These are phyloP conservation scores for Coelinius sp. DNA, from an alignment of 2,888 invertebrate genomes.

Conservation along the genomic window DNA sequence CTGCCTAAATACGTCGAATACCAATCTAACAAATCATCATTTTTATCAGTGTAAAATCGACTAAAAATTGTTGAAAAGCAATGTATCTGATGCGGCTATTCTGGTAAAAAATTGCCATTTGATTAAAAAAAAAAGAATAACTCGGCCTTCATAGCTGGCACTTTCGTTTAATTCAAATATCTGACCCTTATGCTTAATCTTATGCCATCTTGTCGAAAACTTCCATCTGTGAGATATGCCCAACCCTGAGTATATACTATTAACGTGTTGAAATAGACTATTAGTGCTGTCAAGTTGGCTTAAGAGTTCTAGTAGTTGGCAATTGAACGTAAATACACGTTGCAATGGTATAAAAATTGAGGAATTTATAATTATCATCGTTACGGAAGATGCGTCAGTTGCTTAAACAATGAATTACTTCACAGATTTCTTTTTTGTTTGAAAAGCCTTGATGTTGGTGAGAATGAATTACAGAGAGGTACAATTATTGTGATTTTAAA, in stretches of 20 bases:
- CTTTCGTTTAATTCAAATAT: no score
- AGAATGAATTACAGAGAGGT: background rate
- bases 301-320: background rate
- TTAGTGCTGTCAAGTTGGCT: background rate
- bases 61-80: no score
- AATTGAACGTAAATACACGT: background rate
- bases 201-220: no score
- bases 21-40: no score
- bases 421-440: background rate
- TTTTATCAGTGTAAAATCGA: no score
- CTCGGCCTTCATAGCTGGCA: no score
- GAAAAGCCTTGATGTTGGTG: background rate
- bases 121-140: no score
- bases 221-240: no score
- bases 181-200: no score
- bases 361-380: background rate
- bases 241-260: background rate
- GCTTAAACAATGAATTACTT: conserved; percentile 7
- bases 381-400: conserved; percentile 6
- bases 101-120: no score
- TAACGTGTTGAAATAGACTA: conserved; percentile 8
- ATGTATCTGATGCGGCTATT: no score
- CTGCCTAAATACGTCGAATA: no score
- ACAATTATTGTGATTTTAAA: conserved; percentile 14
- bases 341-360: conserved; percentile 10